Percentiles rank a stretch among this genome's conserved stretches.
phyloP scores from a whole-genome alignment of 2,888 invertebrate species.

The Agrotis exclamationis region DNA sequence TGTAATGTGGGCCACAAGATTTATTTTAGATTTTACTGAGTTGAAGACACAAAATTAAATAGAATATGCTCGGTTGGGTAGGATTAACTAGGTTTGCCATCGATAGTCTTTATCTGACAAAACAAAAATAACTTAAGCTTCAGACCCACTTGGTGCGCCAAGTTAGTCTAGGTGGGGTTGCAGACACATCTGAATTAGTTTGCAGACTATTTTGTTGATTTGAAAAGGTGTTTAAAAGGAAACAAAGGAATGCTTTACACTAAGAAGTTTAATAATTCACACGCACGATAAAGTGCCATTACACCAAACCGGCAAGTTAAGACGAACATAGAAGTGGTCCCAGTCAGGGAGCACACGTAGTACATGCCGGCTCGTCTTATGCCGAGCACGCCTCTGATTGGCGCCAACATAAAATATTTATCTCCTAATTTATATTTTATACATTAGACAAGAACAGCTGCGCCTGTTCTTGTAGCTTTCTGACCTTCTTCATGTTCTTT shows the following conservation, averaged over 20 bases:
- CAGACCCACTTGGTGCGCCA: background rate
- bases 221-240: conserved; percentile 46
- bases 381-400: conserved; percentile 66
- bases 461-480: conserved; percentile 77
- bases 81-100: background rate
- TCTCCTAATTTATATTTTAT: conserved; percentile 74
- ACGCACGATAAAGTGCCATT: conserved; percentile 85
- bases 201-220: background rate
- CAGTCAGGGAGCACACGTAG: conserved; percentile 65
- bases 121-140: background rate
- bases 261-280: conserved; percentile 87
- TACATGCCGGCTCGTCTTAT: conserved; percentile 63
- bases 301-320: conserved; percentile 81
- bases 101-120: background rate
- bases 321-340: conserved; percentile 74
- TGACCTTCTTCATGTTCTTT: conserved; percentile 78
- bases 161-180: background rate
- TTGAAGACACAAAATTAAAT: background rate
- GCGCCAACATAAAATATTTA: conserved; percentile 71
- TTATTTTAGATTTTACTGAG: background rate
- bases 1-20: background rate
- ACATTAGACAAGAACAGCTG: conserved; percentile 81
- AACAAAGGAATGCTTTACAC: conserved; percentile 81
- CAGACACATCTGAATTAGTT: background rate
- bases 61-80: background rate